Base-by-base conservation (phyloP, 2,888 invertebrate species). In the Sinelater perroti region DNA sequence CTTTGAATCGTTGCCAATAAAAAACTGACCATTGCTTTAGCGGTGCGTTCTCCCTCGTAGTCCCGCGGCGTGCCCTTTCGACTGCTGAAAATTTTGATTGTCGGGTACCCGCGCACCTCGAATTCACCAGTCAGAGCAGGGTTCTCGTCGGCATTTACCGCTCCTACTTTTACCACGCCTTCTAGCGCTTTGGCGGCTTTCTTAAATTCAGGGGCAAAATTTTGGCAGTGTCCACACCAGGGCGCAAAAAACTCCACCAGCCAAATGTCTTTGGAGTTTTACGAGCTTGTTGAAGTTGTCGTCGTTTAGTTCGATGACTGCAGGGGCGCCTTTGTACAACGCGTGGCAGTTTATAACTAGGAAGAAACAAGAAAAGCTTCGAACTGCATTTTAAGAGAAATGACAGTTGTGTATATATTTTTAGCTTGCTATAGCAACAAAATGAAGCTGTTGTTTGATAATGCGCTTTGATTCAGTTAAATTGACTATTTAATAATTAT, bases 161-260 rank as follows among this genome's bases (percentile, higher is more conserved):
- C 93, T 36, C 94, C 97, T 3, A 97, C 89, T 83, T 93, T 95
- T 0, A 89, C 88, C 6, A 95, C 81, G 54, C 96, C 96, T 85
- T 93, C 95, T 0, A 97, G 78, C 0, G 94, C 94, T 61, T 83
- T 85, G 1, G 96, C 96, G 44, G 91, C 87, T 79, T 95, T 95
- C 56, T 89, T 86, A 80, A 93, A 97, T 72, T 96, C 96, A 1
- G 93, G 90, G 11, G 87, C 92, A 30, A 97, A 81, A 50, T 83
- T 85, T 76, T 95, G 87, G 78, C 97, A 91, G 71, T 91, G 90
- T 8, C 89, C 91, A 73, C 91, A 95, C 95, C 95, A 97, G 0
- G 95, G 93, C 1, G 96, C 95, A 76, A 84, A 95, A 78, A 94
- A 95, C 73, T 97, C 95, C 0, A 97, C 90, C 51, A 97, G 78